A percentile compares a stretch with the other conserved stretches of the same genome.
Conservation (phyloP, 2,797 vertebrate genomes). For the Tympanoctomys barrerae region DNA sequence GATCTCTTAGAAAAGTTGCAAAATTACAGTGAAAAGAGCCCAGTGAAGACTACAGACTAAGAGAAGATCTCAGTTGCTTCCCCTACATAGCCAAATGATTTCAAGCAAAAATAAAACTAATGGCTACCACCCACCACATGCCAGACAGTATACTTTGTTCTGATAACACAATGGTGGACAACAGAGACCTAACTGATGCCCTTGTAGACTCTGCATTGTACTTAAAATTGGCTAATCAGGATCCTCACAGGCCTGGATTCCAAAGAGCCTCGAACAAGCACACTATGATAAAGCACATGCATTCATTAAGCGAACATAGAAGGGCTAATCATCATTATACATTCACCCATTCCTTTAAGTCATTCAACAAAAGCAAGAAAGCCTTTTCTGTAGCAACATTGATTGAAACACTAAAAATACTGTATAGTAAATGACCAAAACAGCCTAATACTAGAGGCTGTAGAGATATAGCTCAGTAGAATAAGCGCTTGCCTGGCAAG, state of each 20-base stretch:
- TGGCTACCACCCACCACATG: not conserved
- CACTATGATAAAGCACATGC: not conserved
- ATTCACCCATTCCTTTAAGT: not conserved
- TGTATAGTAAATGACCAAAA: not conserved
- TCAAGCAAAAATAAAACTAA: slow-evolving; percentile 30
- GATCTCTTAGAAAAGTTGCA: slow-evolving; percentile 15
- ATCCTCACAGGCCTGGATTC: not conserved
- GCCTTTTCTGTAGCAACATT: not conserved
- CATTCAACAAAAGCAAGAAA: slow-evolving; percentile 18
- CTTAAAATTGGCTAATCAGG: not conserved
- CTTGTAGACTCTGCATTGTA: not conserved
- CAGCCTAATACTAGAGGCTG: not conserved
- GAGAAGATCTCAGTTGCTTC: not conserved
- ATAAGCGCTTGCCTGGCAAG: no score
- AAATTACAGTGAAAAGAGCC: not conserved
- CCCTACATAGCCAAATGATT: not conserved
- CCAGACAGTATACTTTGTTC: not conserved
- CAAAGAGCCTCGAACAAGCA: not conserved
- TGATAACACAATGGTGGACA: not conserved
- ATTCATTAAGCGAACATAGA: not conserved
- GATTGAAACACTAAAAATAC: not conserved
- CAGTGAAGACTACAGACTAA: not conserved
- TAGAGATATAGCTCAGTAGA: no score
- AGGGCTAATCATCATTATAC: not conserved
- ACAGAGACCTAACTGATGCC: not conserved